Percentiles rank a stretch among this genome's conserved stretches.
These are phyloP conservation scores for Arvicanthis niloticus DNA, from an alignment of 2,113 vertebrate genomes.

Conservation along the genomic window DNA sequence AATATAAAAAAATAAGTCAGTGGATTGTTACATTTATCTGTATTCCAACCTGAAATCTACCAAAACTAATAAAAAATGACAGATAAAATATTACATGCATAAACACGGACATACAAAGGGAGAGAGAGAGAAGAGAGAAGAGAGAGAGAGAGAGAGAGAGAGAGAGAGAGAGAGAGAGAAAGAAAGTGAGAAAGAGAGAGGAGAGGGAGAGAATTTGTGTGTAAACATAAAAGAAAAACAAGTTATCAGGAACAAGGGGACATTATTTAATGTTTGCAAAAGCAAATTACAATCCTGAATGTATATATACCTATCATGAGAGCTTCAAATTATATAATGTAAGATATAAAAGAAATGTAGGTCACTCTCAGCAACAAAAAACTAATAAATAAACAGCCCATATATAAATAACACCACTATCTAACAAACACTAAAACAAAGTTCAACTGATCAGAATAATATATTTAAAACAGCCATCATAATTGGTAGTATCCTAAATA, in stretches of 20 bases:
- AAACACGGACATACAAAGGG: no score
- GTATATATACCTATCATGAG: background rate
- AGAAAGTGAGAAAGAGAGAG: no score
- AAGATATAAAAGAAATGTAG: background rate
- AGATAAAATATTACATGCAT: no score
- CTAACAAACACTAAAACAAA: background rate
- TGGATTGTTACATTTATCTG: background rate
- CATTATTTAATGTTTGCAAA: background rate
- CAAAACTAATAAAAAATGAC: no score
- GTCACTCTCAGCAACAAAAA: background rate
- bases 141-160: no score
- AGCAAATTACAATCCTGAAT: background rate
- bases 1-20: background rate
- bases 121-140: no score
- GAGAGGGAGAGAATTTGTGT: no score
- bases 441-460: background rate
- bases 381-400: background rate
- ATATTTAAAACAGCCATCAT: background rate
- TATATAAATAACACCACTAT: background rate
- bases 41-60: background rate
- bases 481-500: background rate
- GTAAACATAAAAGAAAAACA: background rate
- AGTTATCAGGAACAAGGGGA: background rate
- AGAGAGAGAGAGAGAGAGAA: no score
- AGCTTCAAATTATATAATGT: background rate